Evolutionary conservation across 2,888 invertebrate genomes (phyloP).

Genomic region (Macrophya alboannulata): DNA sequence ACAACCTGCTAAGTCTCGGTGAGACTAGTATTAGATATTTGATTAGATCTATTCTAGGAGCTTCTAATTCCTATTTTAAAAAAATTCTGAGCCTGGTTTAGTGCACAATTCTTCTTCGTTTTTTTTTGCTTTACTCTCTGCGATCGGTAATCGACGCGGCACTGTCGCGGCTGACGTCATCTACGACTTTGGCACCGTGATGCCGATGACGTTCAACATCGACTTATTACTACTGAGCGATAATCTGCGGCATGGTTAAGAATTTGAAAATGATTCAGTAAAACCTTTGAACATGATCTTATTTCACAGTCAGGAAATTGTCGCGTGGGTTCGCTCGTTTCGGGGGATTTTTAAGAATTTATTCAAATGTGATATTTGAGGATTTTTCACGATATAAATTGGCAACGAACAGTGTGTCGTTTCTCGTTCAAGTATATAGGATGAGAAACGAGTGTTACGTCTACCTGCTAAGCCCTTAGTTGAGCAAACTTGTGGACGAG

Average conservation of each 20-base stretch:
- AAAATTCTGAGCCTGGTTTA: neutral
- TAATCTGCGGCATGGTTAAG: neutral
- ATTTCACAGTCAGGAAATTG: neutral
- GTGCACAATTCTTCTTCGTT: neutral
- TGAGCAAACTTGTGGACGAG: neutral
- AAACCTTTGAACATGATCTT: neutral
- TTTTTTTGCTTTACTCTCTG: neutral
- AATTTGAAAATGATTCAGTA: neutral
- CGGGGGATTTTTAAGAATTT: neutral
- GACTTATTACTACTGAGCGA: neutral
- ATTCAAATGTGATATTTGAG: neutral
- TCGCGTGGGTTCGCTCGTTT: neutral
- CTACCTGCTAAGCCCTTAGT: no score
- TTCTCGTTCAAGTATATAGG: neutral
- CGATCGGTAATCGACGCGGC: slow-evolving; percentile 37
- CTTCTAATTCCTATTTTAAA: neutral
- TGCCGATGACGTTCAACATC: slow-evolving; percentile 29
- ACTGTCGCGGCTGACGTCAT: slow-evolving; percentile 47
- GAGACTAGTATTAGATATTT: neutral
- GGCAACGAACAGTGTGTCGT: neutral
- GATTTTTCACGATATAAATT: neutral
- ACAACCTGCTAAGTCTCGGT: slow-evolving; percentile 42
- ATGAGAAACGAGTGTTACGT: slow-evolving; percentile 3
- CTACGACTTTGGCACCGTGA: slow-evolving; percentile 23
- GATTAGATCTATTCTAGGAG: neutral